Base-by-base conservation (phyloP, 2,888 invertebrate species). In the Malachius bipustulatus region DNA sequence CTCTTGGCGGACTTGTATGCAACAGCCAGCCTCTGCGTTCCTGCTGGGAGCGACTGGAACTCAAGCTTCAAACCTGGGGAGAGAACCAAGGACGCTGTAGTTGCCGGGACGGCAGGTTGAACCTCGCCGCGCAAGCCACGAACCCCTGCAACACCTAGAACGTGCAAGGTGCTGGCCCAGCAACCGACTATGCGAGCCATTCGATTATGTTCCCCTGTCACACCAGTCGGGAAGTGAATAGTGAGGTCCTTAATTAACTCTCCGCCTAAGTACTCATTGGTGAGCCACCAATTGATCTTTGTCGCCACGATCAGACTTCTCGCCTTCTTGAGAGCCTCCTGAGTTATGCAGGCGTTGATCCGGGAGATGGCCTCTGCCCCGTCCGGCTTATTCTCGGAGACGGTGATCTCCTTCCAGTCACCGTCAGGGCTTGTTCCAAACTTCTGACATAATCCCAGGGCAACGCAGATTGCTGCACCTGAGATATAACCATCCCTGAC, bases 111-210 rank as follows among this genome's bases (percentile, higher is more conserved):
- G n/a, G 6, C 24, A 19, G n/a, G 6, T 8, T 19, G 24, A 19
- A 19, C 24, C 6, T 6, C n/a, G 24, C n/a, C 24, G n/a, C 6
- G 24, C 6, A 19, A n/a, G 6, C 24, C 24, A 19, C 6, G 24
- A 19, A 19, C n/a, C n/a, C 24, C 24, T 19, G 24, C 24, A 8
- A 8, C n/a, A 19, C n/a, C n/a, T 19, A 19, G 24, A 8, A 19
- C n/a, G n/a, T 19, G 6, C n/a, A 19, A 8, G n/a, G 24, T 19
- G 24, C 24, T 19, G 6, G 24, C 24, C 24, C 24, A 19, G 6
- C 24, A n/a, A 19, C 24, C 24, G 24, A 19, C n/a, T 19, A n/a
- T 19, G n/a, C 6, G n/a, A 19, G 24, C 24, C 24, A 19, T 19
- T 19, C 6, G 6, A 6, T 8, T 8, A 19, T 19, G 24, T n/a